Conservation (phyloP, 2,797 vertebrate species). For the Todus mexicanus region DNA sequence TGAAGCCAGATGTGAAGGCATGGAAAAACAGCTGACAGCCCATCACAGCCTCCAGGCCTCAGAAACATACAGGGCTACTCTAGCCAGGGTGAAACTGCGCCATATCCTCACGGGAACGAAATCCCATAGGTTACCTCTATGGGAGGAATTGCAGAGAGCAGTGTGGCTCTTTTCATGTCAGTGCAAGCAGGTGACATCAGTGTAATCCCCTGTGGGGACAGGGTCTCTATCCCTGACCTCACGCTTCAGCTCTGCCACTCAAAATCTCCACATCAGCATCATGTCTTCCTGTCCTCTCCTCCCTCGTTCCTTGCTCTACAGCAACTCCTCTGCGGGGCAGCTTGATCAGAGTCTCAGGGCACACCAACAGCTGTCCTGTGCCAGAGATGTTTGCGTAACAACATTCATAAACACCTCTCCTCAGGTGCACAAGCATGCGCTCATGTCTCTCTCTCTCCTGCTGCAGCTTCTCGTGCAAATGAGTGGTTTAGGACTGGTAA, state of each 20-base stretch:
- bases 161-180: rapidly evolving
- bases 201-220: rapidly evolving
- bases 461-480: not conserved
- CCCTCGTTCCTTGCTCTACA: not conserved
- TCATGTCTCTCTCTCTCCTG: not conserved
- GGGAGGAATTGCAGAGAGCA: not conserved
- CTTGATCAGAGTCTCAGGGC: rapidly evolving
- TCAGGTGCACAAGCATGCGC: not conserved
- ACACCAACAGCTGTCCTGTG: not conserved
- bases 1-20: not conserved
- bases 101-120: not conserved
- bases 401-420: rapidly evolving
- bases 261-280: not conserved
- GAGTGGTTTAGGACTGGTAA: not conserved
- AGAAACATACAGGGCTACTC: not conserved
- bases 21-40: not conserved
- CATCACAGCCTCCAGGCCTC: not conserved
- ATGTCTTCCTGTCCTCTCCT: not conserved
- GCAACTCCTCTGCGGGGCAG: not conserved
- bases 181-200: not conserved
- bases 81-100: not conserved
- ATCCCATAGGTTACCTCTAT: not conserved
- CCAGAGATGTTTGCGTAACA: not conserved
- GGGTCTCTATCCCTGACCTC: not conserved
- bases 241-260: not conserved